phyloP scores from a whole-genome alignment of 2,888 invertebrate genomes.

The Frankliniella fusca region DNA sequence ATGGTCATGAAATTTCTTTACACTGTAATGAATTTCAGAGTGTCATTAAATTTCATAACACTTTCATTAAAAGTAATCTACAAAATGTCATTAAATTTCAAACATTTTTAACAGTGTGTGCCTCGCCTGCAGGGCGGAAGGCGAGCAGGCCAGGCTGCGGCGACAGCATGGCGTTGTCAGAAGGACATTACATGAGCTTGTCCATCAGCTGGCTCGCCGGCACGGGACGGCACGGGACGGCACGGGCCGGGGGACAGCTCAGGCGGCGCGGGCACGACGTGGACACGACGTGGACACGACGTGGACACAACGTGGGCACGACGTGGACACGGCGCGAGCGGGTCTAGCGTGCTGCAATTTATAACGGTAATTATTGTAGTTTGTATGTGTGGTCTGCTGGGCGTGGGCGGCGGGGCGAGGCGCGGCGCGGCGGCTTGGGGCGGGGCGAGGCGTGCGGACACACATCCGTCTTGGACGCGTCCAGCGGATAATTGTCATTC shows the following conservation, averaged over 20 bases:
- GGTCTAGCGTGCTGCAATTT: conserved; percentile 1
- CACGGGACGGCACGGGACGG: too few relatives aligned
- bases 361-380: conserved; percentile 20
- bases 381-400: conserved; percentile 17
- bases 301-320: not conserved
- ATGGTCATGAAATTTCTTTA: too few relatives aligned
- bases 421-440: not conserved
- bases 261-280: too few relatives aligned
- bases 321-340: not conserved
- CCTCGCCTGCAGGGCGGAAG: too few relatives aligned
- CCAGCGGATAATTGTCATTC: conserved; percentile 4
- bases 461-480: not conserved
- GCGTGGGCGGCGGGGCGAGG: not conserved
- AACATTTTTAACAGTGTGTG: too few relatives aligned
- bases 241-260: too few relatives aligned
- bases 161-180: too few relatives aligned
- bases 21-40: too few relatives aligned
- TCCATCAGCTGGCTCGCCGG: not conserved
- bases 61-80: too few relatives aligned
- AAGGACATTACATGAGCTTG: not conserved
- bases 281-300: not conserved
- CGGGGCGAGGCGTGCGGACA: not conserved
- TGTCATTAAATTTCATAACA: too few relatives aligned
- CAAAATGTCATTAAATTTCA: too few relatives aligned
- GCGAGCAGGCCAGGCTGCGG: too few relatives aligned